A percentile compares a stretch with the other conserved stretches of the same genome.
phyloP scores from a whole-genome alignment of 2,797 vertebrate species.

The Rhyacichthys aspro region DNA sequence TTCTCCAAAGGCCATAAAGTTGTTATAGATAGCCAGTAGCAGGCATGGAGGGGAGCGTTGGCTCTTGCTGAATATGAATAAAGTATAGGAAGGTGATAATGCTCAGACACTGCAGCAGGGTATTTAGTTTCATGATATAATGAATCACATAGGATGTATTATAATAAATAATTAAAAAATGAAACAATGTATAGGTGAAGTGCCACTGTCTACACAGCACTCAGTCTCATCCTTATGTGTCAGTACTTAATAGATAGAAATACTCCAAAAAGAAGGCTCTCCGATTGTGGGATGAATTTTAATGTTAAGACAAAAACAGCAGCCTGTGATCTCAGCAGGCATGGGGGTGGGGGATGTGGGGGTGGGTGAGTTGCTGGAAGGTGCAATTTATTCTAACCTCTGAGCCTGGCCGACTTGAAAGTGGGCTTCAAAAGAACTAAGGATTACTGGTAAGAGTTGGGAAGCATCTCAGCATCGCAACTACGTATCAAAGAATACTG shows the following conservation, averaged over 20 bases:
- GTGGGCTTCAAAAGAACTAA: constrained; percentile 77
- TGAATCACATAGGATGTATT: no score
- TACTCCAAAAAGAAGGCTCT: constrained; percentile 69
- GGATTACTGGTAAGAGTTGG: constrained; percentile 70
- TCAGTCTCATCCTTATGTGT: constrained; percentile 64
- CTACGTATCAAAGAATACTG: constrained; percentile 67
- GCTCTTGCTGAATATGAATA: constrained; percentile 65
- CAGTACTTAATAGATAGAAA: constrained; percentile 71
- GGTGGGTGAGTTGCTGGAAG: constrained; percentile 68
- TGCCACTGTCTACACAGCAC: constrained; percentile 14
- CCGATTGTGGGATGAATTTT: constrained; percentile 75
- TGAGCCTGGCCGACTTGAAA: constrained; percentile 76
- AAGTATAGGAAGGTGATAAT: constrained; percentile 53
- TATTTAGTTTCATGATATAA: constrained; percentile 28
- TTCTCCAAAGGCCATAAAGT: constrained; percentile 78
- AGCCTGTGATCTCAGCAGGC: constrained; percentile 83
- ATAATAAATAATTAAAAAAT: no score
- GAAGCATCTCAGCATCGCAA: constrained; percentile 49
- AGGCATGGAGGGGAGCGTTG: constrained; percentile 57
- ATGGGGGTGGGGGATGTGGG: constrained; percentile 50
- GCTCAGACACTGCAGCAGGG: constrained; percentile 42
- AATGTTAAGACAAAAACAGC: constrained; percentile 80
- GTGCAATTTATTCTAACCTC: constrained; percentile 81
- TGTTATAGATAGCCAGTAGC: constrained; percentile 75
- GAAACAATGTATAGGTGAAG: no score